Base-by-base conservation (phyloP, 2,113 vertebrate species). In the Amazona guildingii region DNA sequence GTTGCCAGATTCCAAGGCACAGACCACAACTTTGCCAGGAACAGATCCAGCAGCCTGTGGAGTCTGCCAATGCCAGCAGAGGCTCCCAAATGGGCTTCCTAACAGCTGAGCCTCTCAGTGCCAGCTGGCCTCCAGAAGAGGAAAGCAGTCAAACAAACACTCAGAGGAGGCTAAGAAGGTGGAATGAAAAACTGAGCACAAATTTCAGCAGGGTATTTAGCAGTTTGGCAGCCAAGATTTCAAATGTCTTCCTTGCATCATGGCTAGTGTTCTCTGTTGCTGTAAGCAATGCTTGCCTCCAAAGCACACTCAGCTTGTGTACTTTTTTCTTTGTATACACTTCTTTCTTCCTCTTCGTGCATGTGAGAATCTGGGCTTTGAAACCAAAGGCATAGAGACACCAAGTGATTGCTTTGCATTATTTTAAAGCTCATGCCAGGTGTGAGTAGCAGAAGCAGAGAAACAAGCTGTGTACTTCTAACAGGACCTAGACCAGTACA, bases 71-170 rank as follows among this genome's bases (percentile, higher is more conserved):
- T 24, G 68, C 80, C 88, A 94, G 83, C 39, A 91, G 92, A 94
- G 62, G 4, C 63, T 85, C 83, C 88, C 73, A 87, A 72, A 64
- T 21, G 44, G 35, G 62, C 72, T 92, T 86, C 72, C 82, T 75
- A 75, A 44, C 46, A 95, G 72, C 78, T 83, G 78, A 94, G 84
- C 41, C 72, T 86, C 73, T 86, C 57, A 9, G 3, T 5, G 25
- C 92, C 94, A 94, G 86, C 78, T 94, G 94, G 90, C 73, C 27
- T 91, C 44, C 77, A 73, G 69, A 62, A 68, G 41, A 86, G 48
- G 54, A 92, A 85, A 88, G 37, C 46, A 92, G 81, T 93, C 73
- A 96, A 95, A 94, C 68, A 93, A 83, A 92, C 83, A 79, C 51
- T 73, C n/a, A 24, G 39, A 86, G 69, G 35, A 88, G 35, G 33